Conservation (phyloP, 2,113 vertebrate species). For the Misgurnus mizolepis region DNA sequence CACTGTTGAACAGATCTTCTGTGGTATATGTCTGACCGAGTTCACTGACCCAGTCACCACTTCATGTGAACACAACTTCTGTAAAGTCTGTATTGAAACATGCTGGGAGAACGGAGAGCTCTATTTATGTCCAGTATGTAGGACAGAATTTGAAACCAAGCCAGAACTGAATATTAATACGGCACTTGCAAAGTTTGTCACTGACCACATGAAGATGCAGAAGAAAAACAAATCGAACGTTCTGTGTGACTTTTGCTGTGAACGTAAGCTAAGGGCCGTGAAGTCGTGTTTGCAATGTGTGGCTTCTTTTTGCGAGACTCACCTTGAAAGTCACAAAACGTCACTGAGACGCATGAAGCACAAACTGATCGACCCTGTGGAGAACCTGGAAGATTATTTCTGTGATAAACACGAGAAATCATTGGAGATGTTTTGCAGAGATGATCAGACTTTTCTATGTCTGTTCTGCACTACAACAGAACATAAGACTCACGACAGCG, state of each 20-base stretch:
- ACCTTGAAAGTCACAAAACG: constrained; percentile 66
- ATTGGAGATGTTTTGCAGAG: constrained; percentile 68
- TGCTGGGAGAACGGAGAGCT: constrained; percentile 20
- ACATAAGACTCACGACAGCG: constrained; percentile 62
- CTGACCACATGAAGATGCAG: constrained; percentile 22
- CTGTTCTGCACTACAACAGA: constrained; percentile 63
- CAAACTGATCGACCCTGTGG: constrained; percentile 66
- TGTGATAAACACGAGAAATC: constrained; percentile 65
- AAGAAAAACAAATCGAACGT: constrained; percentile 37
- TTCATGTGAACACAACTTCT: constrained; percentile 45
- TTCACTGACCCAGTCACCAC: constrained; percentile 35
- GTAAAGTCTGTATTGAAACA: constrained; percentile 25
- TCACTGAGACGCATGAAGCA: constrained; percentile 63
- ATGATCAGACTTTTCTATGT: constrained; percentile 68
- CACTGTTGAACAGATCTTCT: background rate
- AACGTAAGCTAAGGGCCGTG: constrained; percentile 52
- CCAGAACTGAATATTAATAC: constrained; percentile 39
- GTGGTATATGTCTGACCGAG: constrained; percentile 18
- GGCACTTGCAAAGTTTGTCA: constrained; percentile 15
- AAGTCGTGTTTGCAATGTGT: constrained; percentile 71
- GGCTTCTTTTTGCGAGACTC: constrained; percentile 69
- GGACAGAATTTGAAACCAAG: constrained; percentile 6
- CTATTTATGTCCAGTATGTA: constrained; percentile 37
- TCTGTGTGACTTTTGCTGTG: constrained; percentile 68
- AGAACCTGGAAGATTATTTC: constrained; percentile 65